Base-by-base conservation (phyloP, 2,888 invertebrate genomes). In the Dynastes maya region DNA sequence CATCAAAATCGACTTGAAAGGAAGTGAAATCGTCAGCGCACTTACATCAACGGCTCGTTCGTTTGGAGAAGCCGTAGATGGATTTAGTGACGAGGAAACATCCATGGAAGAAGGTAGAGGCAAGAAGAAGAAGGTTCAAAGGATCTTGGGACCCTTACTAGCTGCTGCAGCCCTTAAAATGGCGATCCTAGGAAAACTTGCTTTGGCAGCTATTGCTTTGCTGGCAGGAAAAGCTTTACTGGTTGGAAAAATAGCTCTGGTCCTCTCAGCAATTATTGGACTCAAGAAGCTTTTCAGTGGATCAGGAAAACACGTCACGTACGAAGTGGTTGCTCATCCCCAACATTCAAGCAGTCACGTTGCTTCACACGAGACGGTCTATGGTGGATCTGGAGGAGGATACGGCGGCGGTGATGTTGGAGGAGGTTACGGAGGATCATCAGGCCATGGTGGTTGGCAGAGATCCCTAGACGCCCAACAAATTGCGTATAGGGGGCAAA, bases 201-300 rank as follows among this genome's bases (percentile, higher is more conserved):
- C 95, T 1, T 91, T 96, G 64, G 96, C 95, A 74, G 95, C 93
- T 72, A 95, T 96, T 83, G 96, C 96, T 37, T 89, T 96, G 84
- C 95, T 96, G 84, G 96, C 96, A 80, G 96, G 96, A 79, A 96
- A 96, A 88, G 96, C 96, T 71, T 90, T 96, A 84, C 88, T 96
- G 82, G 94, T 96, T 85, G 96, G 96, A 87, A 96, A 96, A 89
- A 92, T 96, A 85, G 96, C 96, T 40, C 90, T 96, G 81, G 95
- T 96, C 65, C 90, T 96, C 68, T 95, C 96, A 0, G 94, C 95
- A 74, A 94, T 96, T 79, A 96, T 96, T 85, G 96, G 96, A 2
- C 89, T 96, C 87, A 96, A 96, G 91, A 96, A 96, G 87, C 90
- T 96, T 72, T 89, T 96, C 82, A 93, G 94, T 74, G 87, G 88